Evolutionary conservation across 2,888 invertebrate genomes (phyloP).

Genomic region (Litoditis marina): DNA sequence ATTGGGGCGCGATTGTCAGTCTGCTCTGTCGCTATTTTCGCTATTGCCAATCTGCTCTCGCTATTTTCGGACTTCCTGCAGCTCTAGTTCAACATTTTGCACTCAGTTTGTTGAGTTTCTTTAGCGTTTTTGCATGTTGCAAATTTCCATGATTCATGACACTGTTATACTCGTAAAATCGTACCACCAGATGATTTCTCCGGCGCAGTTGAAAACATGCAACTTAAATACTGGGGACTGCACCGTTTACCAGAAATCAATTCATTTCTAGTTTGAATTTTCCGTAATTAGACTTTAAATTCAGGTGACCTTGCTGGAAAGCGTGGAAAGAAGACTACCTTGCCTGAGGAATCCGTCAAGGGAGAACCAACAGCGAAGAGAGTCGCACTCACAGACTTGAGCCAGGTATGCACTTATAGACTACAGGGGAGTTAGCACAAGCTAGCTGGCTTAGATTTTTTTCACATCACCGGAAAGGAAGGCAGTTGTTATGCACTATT

Average conservation of each 20-base stretch:
- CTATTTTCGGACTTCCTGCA: not conserved
- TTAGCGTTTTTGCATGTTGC: not conserved
- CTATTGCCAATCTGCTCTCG: too few species aligned
- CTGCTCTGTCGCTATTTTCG: too few species aligned
- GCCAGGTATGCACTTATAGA: not conserved
- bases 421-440: too few species aligned
- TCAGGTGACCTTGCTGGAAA: not conserved
- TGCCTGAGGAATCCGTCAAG: conserved; percentile 1
- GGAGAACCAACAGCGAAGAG: conserved; percentile 15
- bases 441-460: too few species aligned
- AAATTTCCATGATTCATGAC: too few species aligned
- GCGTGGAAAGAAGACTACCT: conserved; percentile 7
- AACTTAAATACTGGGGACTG: too few species aligned
- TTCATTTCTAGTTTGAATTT: not conserved
- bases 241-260: not conserved
- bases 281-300: not conserved
- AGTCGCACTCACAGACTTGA: conserved; percentile 11
- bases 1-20: too few species aligned
- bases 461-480: too few species aligned
- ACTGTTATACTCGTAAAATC: too few species aligned
- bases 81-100: not conserved
- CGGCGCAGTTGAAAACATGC: too few species aligned
- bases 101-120: not conserved
- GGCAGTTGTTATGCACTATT: too few species aligned
- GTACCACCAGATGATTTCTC: too few species aligned